phyloP scores from a whole-genome alignment of 2,888 invertebrate genomes.

The Yponomeuta cagnagella region DNA sequence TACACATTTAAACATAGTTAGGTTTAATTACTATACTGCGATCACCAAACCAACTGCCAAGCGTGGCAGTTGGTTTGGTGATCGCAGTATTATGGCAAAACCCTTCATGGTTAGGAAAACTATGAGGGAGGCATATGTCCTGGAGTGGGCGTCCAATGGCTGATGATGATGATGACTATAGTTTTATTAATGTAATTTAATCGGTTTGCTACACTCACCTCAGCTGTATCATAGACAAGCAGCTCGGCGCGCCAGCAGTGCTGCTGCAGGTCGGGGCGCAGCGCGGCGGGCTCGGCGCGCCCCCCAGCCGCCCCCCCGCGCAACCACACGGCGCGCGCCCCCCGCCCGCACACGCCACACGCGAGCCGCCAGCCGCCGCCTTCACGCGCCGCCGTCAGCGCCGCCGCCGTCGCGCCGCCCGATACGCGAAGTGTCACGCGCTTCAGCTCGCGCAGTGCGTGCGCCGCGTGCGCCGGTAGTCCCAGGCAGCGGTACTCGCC shows the following conservation, averaged over 20 bases:
- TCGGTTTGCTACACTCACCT: constrained; percentile 27
- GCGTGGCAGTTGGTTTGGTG: too few species aligned
- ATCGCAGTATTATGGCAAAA: too few species aligned
- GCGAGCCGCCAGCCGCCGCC: constrained; percentile 46
- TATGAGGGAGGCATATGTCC: too few species aligned
- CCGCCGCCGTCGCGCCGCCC: constrained; percentile 7
- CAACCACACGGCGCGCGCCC: constrained; percentile 46
- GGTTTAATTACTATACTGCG: too few species aligned
- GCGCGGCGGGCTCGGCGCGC: constrained; percentile 35
- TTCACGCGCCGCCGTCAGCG: not conserved
- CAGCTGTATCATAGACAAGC: constrained; percentile 50
- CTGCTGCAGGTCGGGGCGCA: constrained; percentile 47
- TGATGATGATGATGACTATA: too few species aligned
- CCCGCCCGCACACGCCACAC: constrained; percentile 62
- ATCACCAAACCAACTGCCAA: too few species aligned
- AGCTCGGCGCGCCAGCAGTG: constrained; percentile 62
- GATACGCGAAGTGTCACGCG: constrained; percentile 58
- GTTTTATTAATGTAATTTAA: too few species aligned
- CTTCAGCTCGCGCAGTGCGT: constrained; percentile 51
- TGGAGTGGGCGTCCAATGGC: too few species aligned
- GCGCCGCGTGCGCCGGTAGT: constrained; percentile 39
- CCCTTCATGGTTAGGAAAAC: too few species aligned
- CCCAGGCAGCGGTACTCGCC: constrained; percentile 86
- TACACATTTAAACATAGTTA: too few species aligned
- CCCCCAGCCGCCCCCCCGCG: constrained; percentile 25